Evolutionary conservation across 2,888 invertebrate genomes (phyloP), one percentile per base, ranked within the genome.

Genomic region (Eupithecia inturbata): DNA sequence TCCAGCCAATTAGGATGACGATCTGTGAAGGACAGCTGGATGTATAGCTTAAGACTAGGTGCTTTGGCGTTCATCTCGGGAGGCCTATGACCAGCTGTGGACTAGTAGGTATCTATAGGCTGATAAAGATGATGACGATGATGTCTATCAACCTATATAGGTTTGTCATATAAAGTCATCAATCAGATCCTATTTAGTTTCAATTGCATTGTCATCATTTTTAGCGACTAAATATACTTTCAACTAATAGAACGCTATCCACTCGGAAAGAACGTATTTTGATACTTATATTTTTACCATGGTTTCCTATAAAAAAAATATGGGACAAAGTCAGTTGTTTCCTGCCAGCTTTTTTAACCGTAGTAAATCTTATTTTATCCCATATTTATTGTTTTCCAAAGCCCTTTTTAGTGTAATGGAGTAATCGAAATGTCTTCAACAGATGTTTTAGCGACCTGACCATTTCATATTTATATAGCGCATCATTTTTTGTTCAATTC

Each of bases 381-480:
- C 36, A 10, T 64, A 31, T 64, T 33, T 64, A 64, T 64, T 64
- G 63, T 64, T 64, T 63, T 64, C n/a, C n/a, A 36, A 64, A 64
- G 63, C 72, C 49, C 39, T 73, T 70, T 73, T 22, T 22, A 62
- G 45, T 31, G n/a, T 53, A 53, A 49, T n/a, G 12, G 53, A 19
- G 7, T 31, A 73, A 73, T 70, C 67, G 60, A 67, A 72, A 73
- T 67, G 69, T 70, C 66, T 14, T 31, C 1, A 28, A 28, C 73
- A 67, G 60, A 67, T 67, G 70, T 66, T 57, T 57, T 57, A n/a
- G 10, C 57, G 26, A 5, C 26, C 53, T 41, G 26, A 64, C 1
- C 19, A 36, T 36, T 64, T 64, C 22, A 22, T 31, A 19, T 63
- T 63, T 63, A n/a, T 63, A 16, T 19, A 28, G 7, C 60, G 60